Base-by-base conservation (phyloP, 2,797 vertebrate genomes). In the Rallus crepitans region DNA sequence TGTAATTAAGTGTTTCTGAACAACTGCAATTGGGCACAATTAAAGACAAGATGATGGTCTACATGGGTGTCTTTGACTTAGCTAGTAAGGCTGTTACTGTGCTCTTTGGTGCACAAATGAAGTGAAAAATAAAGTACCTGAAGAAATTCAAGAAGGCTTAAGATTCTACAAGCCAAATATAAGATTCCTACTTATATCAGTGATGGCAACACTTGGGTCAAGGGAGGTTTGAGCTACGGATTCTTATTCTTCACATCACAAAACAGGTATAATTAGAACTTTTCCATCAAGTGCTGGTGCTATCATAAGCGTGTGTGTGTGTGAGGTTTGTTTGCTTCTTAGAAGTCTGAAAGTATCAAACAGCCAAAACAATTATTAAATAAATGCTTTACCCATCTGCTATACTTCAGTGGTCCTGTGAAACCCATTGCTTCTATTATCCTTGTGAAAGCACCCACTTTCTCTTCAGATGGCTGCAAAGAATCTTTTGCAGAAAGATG, bases 371-470 rank as follows among this genome's bases (percentile, higher is more conserved):
- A 65, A 90, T 52, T 39, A 82, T 95, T 69, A 92, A 90, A 81
- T 35, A 47, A 95, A 56, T 42, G 55, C 71, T 91, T 99, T 98
- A 99, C 99, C 99, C 99, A 99, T 99, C 99, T 99, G 98, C 98
- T 99, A 95, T 99, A 99, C 94, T 99, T 99, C 95, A 99, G 98
- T 11, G 99, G 98, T 90, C 99, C 99, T 4, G 99, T 99, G 98
- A 99, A 99, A 90, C 99, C 99, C 98, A 99, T 98, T 89, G 99
- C 99, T 98, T 99, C 99, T 31, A 99, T 99, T 70, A 99, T 98
- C 97, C 98, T 99, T 2, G 99, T 99, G 94, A 99, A 98, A 70
- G 98, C 92, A 21, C 99, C 98, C 48, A 99, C 98, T 93, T 99
- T 99, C 91, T 99, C 99, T 70, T 99, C 99, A 37, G 97, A 88